Conservation (phyloP, 2,888 invertebrate species). For the Polydesmus complanatus region DNA sequence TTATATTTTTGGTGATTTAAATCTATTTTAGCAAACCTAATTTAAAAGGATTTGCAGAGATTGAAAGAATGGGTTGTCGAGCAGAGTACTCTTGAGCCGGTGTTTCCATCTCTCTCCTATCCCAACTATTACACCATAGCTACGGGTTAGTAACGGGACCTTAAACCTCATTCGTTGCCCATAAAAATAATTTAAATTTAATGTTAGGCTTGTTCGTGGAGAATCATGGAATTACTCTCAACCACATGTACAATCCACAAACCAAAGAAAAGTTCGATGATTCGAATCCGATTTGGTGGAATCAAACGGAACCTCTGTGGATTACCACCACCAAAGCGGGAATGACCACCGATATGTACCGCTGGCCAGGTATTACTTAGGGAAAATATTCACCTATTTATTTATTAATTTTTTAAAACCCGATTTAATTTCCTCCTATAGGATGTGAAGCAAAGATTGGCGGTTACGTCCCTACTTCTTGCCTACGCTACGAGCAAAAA, state of each 20-base stretch:
- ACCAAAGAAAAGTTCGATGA: slow-evolving; percentile 23
- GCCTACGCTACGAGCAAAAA: no score
- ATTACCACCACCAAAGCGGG: slow-evolving; percentile 22
- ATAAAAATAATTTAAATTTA: no score
- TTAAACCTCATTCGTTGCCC: neutral
- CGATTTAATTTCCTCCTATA: no score
- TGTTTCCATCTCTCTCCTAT: neutral
- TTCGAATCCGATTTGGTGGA: slow-evolving; percentile 22
- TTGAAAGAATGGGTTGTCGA: neutral
- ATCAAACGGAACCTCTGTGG: slow-evolving; percentile 22
- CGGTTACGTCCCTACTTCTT: slow-evolving; percentile 15
- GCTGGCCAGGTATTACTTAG: slow-evolving; percentile 24
- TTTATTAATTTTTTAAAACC: no score
- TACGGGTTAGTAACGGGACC: neutral
- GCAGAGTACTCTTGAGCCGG: neutral
- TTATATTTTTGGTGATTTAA: no score
- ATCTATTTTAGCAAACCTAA: neutral
- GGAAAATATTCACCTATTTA: no score
- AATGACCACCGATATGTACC: slow-evolving; percentile 20
- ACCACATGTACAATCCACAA: slow-evolving; percentile 30
- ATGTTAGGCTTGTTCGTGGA: slow-evolving; percentile 28
- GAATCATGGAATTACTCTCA: slow-evolving; percentile 30
- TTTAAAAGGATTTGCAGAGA: neutral
- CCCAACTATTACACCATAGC: neutral
- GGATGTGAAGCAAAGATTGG: slow-evolving; percentile 21